Evolutionary conservation across 2,797 vertebrate species (phyloP).

Genomic region (Sardinella longiceps): DNA sequence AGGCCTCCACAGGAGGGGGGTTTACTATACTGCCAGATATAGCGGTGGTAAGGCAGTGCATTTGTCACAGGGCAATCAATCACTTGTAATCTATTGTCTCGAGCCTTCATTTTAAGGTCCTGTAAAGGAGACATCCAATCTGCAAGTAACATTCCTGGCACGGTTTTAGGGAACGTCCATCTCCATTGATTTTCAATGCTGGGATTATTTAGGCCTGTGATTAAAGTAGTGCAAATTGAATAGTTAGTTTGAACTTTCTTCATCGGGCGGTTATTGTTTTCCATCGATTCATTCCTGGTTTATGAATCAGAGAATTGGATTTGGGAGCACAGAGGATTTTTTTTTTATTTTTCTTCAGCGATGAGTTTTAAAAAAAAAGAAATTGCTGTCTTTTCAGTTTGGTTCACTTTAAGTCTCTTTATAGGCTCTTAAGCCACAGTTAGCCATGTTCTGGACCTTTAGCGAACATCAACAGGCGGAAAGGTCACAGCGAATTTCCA

Average conservation of each 20-base stretch:
- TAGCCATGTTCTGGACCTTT: neutral
- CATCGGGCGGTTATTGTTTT: constrained; percentile 35
- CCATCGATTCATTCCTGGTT: constrained; percentile 28
- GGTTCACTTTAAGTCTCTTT: neutral
- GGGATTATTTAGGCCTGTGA: constrained; percentile 31
- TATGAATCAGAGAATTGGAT: constrained; percentile 30
- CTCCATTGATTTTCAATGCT: constrained; percentile 37
- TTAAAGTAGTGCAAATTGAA: constrained; percentile 40
- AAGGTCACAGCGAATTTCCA: constrained; percentile 1
- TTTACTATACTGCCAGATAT: neutral
- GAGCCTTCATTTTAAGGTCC: neutral
- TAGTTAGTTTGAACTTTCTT: constrained; percentile 29
- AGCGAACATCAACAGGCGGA: neutral
- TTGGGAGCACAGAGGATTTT: neutral
- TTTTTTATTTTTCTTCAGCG: neutral
- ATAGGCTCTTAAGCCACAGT: constrained; percentile 18
- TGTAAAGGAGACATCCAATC: constrained; percentile 28
- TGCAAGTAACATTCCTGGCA: constrained; percentile 22
- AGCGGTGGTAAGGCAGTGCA: neutral
- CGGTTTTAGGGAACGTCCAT: constrained; percentile 7
- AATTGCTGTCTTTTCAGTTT: neutral
- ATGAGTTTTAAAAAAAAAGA: neutral
- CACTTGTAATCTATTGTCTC: constrained; percentile 12
- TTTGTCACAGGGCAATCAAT: constrained; percentile 38
- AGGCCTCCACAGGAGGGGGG: neutral